Evolutionary conservation across 92 coral and sea anemone genomes (phyloP).

Genomic region (Phenganax stokvisi): DNA sequence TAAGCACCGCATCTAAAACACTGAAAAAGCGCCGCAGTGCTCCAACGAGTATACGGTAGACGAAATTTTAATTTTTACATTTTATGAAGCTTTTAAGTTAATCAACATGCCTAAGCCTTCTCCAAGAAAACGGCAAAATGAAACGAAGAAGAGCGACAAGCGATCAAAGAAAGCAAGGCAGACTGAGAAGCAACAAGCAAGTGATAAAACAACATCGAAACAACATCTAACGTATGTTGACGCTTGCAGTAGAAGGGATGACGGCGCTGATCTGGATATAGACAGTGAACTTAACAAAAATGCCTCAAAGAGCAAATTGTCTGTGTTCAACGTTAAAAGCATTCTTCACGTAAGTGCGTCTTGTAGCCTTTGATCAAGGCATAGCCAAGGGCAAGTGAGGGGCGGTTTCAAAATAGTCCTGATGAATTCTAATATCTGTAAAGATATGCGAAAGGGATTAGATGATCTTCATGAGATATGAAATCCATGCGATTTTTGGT

Average conservation of each 20-base stretch:
- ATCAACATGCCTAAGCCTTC: conserved; percentile 73
- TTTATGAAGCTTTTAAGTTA: too few species aligned
- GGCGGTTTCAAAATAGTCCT: too few species aligned
- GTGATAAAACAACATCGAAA: conserved; percentile 21
- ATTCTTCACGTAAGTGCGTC: conserved; percentile 72
- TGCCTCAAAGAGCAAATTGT: conserved; percentile 76
- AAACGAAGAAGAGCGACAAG: conserved; percentile 43
- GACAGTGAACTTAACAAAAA: conserved; percentile 73
- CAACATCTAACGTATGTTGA: conserved; percentile 22
- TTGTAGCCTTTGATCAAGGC: background rate
- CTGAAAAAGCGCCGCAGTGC: too few species aligned
- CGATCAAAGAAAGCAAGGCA: conserved; percentile 17
- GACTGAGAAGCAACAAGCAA: conserved; percentile 15
- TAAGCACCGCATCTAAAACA: too few species aligned
- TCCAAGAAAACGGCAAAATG: conserved; percentile 61
- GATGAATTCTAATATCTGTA: too few species aligned
- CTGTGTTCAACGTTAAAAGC: conserved; percentile 76
- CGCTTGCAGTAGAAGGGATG: conserved; percentile 39
- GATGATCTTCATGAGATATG: too few species aligned
- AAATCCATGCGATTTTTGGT: too few species aligned
- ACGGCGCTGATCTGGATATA: conserved; percentile 42
- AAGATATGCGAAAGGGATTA: too few species aligned
- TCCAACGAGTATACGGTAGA: too few species aligned
- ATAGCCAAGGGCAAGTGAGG: background rate
- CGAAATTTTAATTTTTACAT: too few species aligned